Conservation (phyloP, 2,797 vertebrate genomes). For the Danio choprae region DNA sequence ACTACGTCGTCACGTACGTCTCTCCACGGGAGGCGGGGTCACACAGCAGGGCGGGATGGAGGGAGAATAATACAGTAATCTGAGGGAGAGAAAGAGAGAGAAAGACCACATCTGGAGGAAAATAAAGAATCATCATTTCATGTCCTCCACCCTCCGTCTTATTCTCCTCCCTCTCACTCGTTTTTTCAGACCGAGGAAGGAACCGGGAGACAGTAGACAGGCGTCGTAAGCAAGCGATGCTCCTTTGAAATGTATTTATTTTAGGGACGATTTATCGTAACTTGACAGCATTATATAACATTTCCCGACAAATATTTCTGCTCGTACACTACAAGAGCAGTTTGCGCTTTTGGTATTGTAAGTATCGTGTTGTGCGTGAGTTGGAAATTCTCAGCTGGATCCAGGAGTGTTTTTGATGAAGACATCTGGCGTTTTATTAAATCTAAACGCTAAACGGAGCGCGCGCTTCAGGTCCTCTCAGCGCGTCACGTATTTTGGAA, state of each 20-base stretch:
- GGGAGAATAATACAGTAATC: not conserved
- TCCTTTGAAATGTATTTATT: slow-evolving; percentile 51
- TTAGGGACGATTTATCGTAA: slow-evolving; percentile 10
- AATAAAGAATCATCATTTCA: slow-evolving; percentile 45
- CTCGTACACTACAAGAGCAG: not conserved
- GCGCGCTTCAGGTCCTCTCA: not conserved
- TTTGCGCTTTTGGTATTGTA: not conserved
- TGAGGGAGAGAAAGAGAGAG: slow-evolving; percentile 12
- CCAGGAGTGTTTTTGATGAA: slow-evolving; percentile 36
- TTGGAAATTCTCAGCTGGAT: slow-evolving; percentile 22
- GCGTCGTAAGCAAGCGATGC: slow-evolving; percentile 65
- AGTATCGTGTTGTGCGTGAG: not conserved
- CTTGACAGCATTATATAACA: not conserved
- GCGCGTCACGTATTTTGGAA: slow-evolving; percentile 10
- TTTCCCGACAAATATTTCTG: not conserved
- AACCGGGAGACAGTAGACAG: slow-evolving; percentile 57
- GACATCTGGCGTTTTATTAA: slow-evolving; percentile 15
- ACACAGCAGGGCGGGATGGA: slow-evolving; percentile 10
- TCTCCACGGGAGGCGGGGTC: slow-evolving; percentile 15
- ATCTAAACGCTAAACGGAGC: slow-evolving; percentile 27
- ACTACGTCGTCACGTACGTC: slow-evolving; percentile 3
- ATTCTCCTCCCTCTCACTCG: slow-evolving; percentile 40
- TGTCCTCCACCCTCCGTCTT: slow-evolving; percentile 15
- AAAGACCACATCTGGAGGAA: slow-evolving; percentile 50
- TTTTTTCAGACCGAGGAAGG: slow-evolving; percentile 11